Base-by-base conservation (phyloP, 2,797 vertebrate genomes). In the Hippocampus kuda region DNA sequence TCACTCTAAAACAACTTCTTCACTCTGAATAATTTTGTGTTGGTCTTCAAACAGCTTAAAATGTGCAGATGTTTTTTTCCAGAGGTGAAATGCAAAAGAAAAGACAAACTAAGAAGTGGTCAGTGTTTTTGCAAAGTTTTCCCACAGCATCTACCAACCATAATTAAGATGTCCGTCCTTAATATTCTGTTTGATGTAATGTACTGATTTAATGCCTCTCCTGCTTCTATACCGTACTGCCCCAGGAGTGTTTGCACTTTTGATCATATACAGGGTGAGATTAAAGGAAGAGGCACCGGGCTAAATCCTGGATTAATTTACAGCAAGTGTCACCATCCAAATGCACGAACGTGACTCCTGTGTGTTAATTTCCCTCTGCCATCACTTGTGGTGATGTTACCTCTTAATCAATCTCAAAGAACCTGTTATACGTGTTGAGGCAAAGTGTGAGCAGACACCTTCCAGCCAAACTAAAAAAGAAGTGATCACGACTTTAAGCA, bases 121-220 rank as follows among this genome's bases (percentile, higher is more conserved):
- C 63, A 65, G 26, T 20, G 44, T 22, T n/a, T 61, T 61, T 34
- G 30, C 30, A 61, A 20, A 34, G 6, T 49, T 65, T 30, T 48
- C 24, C 42, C 44, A 1, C 2, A 65, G 8, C 38, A 44, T 60
- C 56, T 13, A 60, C n/a, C 57, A n/a, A 44, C 88, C 87, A 88
- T 89, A 88, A 89, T 88, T 84, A 80, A 64, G 67, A 63, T 65
- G 68, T 69, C 70, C 65, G 38, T 54, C 68, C 78, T 89, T 87
- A 89, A 87, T 87, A 89, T 88, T 88, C 79, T 77, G 88, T 89
- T 89, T 90, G 89, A 91, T 91, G 77, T 70, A 48, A 79, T 74
- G 72, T 9, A 34, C 69, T 76, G 79, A 76, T 79, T 79, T 75
- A 75, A 79, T 81, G 79, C 75, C 67, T 77, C 72, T 75, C 68